A percentile compares a stretch with the other conserved stretches of the same genome.
phyloP scores from a whole-genome alignment of 1,140 invertebrate species.

The Euschistus heros region DNA sequence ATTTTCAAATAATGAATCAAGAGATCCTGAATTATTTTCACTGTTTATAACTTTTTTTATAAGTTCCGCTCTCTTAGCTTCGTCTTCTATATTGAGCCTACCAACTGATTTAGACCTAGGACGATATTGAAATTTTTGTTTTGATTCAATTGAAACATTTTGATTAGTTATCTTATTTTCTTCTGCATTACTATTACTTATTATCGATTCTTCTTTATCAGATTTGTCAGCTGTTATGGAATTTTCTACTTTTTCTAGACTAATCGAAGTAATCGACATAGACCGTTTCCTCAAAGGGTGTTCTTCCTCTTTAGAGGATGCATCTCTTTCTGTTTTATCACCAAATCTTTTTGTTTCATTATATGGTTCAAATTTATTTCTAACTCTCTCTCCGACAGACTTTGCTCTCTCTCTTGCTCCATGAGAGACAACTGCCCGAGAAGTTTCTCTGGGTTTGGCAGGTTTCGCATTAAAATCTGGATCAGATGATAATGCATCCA shows the following conservation, averaged over 20 bases:
- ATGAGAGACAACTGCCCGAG: not conserved
- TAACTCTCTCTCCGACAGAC: not conserved
- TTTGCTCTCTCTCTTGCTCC: not conserved
- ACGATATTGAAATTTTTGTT: not conserved
- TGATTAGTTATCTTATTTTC: too few species aligned
- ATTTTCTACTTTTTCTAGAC: not conserved
- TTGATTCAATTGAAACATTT: too few species aligned
- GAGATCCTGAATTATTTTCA: not conserved
- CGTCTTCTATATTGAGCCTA: not conserved
- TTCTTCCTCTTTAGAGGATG: not conserved
- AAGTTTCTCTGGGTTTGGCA: conserved; percentile 11
- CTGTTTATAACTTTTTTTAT: not conserved
- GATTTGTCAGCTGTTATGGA: not conserved
- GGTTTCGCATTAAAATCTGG: conserved; percentile 14
- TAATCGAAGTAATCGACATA: not conserved
- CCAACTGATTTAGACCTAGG: not conserved
- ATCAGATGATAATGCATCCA: not conserved
- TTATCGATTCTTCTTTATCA: not conserved
- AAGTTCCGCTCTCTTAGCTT: not conserved
- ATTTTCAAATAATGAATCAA: not conserved
- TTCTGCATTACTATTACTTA: too few species aligned
- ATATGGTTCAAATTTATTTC: too few species aligned
- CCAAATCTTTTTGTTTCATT: too few species aligned
- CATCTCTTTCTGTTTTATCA: too few species aligned
- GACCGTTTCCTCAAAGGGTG: not conserved